Base-by-base conservation (phyloP, 2,113 vertebrate genomes). In the Myrmophylax atrothorax region DNA sequence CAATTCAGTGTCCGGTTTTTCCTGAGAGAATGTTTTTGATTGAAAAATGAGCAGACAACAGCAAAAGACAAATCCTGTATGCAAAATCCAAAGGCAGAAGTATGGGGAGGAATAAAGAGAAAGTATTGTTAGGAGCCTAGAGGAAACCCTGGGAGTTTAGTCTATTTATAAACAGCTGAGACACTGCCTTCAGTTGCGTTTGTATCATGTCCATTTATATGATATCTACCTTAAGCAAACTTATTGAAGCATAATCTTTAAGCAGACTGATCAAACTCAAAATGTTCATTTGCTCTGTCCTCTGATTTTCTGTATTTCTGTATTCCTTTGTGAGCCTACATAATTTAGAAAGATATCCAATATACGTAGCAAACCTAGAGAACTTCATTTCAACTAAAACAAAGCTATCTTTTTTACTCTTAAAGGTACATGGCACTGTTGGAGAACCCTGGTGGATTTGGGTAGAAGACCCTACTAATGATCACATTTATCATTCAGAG, bases 401-500 rank as follows among this genome's bases (percentile, higher is more conserved):
- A 82, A 53, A 76, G 23, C 11, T 47, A 0, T 59, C 40, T 46
- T 96, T 96, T 96, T 69, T 95, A 3, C 38, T 80, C 37, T 28
- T 89, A 31, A 97, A 99, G 99, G 99, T 99, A 19, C 99, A 99
- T 24, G 99, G 99, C 38, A 99, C 98, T 52, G 99, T 99, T 69
- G 99, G 99, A 52, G 99, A 99, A 94, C 99, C 99, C 4, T 99
- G 99, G 99, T 99, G 99, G 99, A 98, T 99, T 91, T 99, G 99
- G 99, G 99, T 99, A 75, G 99, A 99, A 97, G 99, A 99, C 92
- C 99, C 99, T 82, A 97, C 99, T 94, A 99, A 99, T 97, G 99
- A 99, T 93, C 99, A 99, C 96, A 99, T 99, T 97, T 99, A 99
- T 96, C 99, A 99, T 97, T 99, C 99, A 3, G 99, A 99, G 92